phyloP scores from a whole-genome alignment of 2,113 vertebrate species.

The Mustelus asterias region DNA sequence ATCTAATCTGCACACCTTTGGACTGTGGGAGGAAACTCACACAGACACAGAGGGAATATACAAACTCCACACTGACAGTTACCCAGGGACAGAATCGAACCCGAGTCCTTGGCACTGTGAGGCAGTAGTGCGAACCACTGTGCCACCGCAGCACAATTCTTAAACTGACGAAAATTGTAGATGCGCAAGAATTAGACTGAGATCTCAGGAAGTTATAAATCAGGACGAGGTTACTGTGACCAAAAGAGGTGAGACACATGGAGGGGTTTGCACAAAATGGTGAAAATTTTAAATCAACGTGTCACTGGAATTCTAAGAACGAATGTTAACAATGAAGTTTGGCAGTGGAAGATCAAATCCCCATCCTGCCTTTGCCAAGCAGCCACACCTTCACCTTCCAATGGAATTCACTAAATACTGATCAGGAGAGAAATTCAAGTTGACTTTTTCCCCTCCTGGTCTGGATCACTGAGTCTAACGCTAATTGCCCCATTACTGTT shows the following conservation, averaged over 20 bases:
- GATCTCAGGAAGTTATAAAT: neutral
- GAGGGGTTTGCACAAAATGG: neutral
- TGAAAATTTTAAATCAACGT: neutral
- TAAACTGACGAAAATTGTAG: neutral
- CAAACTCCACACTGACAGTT: too few species aligned
- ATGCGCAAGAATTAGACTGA: neutral
- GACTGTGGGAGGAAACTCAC: too few species aligned
- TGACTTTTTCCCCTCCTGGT: neutral
- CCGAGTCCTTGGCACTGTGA: too few species aligned
- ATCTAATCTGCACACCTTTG: too few species aligned
- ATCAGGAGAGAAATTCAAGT: neutral
- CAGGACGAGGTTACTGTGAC: neutral
- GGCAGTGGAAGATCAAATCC: neutral
- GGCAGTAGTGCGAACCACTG: too few species aligned
- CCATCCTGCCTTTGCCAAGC: neutral
- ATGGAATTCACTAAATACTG: neutral
- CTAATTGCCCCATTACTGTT: neutral
- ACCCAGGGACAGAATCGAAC: too few species aligned
- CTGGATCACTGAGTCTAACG: neutral
- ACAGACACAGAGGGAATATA: too few species aligned
- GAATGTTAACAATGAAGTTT: neutral
- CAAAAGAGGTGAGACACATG: neutral
- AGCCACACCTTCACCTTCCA: neutral
- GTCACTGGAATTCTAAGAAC: neutral
- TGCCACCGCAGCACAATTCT: too few species aligned